Evolutionary conservation across 1,140 invertebrate genomes (phyloP).

Genomic region (Hylaeus volcanicus): DNA sequence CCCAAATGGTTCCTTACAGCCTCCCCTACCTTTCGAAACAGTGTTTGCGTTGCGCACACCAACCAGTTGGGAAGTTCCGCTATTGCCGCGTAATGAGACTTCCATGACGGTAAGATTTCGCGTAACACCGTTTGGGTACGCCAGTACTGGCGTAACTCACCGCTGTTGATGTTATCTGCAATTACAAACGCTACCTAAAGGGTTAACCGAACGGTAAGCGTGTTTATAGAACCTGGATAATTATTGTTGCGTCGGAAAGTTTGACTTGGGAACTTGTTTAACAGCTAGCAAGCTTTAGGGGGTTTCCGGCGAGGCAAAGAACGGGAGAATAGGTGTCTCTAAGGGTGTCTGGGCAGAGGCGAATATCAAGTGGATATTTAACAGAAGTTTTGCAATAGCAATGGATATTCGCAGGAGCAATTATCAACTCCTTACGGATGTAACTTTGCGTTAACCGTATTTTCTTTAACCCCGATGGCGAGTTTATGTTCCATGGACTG

Average conservation of each 20-base stretch:
- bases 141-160: too few relatives aligned
- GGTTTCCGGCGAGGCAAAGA: conserved; percentile 3
- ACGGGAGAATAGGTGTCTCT: conserved; percentile 3
- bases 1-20: too few relatives aligned
- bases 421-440: conserved; percentile 34
- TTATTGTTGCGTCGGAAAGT: conserved; percentile 10
- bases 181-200: neutral
- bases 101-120: neutral
- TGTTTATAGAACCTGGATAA: neutral
- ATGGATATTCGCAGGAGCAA: conserved; percentile 22
- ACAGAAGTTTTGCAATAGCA: neutral
- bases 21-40: too few relatives aligned
- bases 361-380: conserved; percentile 33
- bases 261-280: conserved; percentile 1
- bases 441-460: neutral
- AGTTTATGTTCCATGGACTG: conserved; percentile 23
- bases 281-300: neutral
- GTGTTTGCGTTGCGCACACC: too few relatives aligned
- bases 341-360: neutral
- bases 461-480: conserved; percentile 39
- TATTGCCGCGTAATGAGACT: neutral
- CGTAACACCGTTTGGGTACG: neutral
- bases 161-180: neutral
- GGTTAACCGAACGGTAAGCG: conserved; percentile 6
- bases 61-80: too few relatives aligned